Base-by-base conservation (phyloP, 1,140 invertebrate genomes). In the Neodiprion fabricii region DNA sequence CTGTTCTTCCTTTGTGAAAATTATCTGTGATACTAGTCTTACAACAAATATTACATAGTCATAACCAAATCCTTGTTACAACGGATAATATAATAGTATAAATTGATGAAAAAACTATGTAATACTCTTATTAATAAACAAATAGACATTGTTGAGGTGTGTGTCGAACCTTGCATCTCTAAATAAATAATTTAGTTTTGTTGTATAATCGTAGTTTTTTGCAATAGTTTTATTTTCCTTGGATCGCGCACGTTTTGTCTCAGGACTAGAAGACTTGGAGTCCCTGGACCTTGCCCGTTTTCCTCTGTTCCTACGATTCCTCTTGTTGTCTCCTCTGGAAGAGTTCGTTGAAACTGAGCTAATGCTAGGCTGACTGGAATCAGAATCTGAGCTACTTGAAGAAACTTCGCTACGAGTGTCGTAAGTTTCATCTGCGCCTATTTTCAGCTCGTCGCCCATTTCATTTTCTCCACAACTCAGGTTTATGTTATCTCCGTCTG, bases 141-240 rank as follows among this genome's bases (percentile, higher is more conserved):
- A 61, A 61, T 61, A 61, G 8, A 12, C n/a, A 61, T 14, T 61
- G 53, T 61, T 61, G 53, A 61, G n/a, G 53, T 4, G 9, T 17
- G 77, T 73, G 72, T 73, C 82, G 67, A 84, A 89, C 78, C 97
- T 91, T 76, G 97, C 96, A 87, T 98, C 96, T 79, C 96, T 91
- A 86, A 99, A 98, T 71, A 99, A 91, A 86, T 98, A 98, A 89
- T 97, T 98, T 70, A 99, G 88, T 88, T 97, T 95, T 10, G 95
- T 96, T 83, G 93, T 90, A 83, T 96, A 97, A 88, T 97, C 95
- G 82, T 95, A 95, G 40, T 92, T 93, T 84, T 94, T 95, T 9
- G 90, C 87, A 78, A 85, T 85, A 67, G 79, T 84, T 80, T 85
- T 87, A 73, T 76, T 87, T 48, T 92, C 90, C 83, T 91, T 91